phyloP scores from a whole-genome alignment of 2,888 invertebrate species.

The Troides oblongomaculatus region DNA sequence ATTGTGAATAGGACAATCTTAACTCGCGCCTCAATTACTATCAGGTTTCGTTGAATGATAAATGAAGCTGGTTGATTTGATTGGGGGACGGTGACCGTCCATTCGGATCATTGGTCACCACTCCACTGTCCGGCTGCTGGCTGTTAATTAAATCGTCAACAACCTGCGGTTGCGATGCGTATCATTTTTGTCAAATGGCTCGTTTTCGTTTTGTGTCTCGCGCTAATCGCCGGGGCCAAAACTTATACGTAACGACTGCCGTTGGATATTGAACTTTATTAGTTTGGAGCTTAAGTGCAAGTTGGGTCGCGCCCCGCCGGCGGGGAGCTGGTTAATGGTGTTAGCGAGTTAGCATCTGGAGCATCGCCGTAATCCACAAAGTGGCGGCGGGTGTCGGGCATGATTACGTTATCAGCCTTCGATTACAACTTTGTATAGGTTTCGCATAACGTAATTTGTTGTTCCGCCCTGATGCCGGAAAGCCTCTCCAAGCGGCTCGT shows the following conservation, averaged over 20 bases:
- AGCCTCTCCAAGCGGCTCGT: not conserved
- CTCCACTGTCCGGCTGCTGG: constrained; percentile 37
- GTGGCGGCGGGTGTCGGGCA: constrained; percentile 10
- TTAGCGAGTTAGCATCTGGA: constrained; percentile 16
- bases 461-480: too few relatives aligned
- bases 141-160: constrained; percentile 74
- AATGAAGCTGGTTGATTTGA: not conserved
- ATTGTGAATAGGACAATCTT: too few relatives aligned
- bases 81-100: constrained; percentile 39
- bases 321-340: constrained; percentile 14
- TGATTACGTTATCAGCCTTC: constrained; percentile 24
- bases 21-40: not conserved
- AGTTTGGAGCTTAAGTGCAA: not conserved
- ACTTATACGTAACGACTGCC: not conserved
- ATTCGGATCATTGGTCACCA: constrained; percentile 38
- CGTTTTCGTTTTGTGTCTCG: constrained; percentile 54
- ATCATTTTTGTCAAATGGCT: constrained; percentile 75
- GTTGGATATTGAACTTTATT: constrained; percentile 1
- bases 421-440: constrained; percentile 17
- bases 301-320: not conserved
- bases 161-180: constrained; percentile 63
- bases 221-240: constrained; percentile 31
- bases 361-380: constrained; percentile 21
- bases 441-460: constrained; percentile 14
- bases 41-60: not conserved